phyloP scores from a whole-genome alignment of 1,140 invertebrate genomes.

The Lordiphosa mommai region DNA sequence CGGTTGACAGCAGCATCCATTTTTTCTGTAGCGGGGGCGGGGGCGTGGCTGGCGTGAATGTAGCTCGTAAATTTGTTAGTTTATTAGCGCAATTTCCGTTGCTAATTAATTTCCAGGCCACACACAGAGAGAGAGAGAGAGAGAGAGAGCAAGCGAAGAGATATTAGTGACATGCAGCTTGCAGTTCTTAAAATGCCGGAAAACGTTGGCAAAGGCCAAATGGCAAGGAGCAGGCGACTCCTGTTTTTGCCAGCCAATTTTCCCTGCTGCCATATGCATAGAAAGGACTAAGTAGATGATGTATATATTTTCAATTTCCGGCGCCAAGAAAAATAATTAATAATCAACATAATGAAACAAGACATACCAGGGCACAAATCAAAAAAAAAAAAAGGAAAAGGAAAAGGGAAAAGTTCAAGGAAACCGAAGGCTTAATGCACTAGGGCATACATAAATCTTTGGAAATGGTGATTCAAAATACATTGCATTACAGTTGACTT shows the following conservation, averaged over 20 bases:
- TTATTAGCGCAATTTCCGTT: slow-evolving; percentile 78
- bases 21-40: slow-evolving; percentile 14
- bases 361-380: too few species aligned
- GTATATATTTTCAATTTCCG: too few species aligned
- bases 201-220: background rate
- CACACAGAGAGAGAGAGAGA: slow-evolving; percentile 37
- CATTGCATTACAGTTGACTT: too few species aligned
- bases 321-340: too few species aligned
- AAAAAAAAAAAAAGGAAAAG: too few species aligned
- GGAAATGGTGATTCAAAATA: too few species aligned
- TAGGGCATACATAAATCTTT: too few species aligned
- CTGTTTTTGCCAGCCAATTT: slow-evolving; percentile 54
- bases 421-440: too few species aligned
- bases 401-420: too few species aligned
- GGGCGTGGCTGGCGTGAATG: slow-evolving; percentile 55
- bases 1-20: slow-evolving; percentile 28
- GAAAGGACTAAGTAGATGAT: too few species aligned
- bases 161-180: slow-evolving; percentile 68
- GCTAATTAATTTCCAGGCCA: slow-evolving; percentile 74
- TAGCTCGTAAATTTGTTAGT: slow-evolving; percentile 77
- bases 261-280: slow-evolving; percentile 11
- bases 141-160: slow-evolving; percentile 11
- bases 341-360: too few species aligned
- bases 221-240: background rate
- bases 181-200: slow-evolving; percentile 61